phyloP scores from a whole-genome alignment of 2,888 invertebrate genomes.

The Campoplex nolae region DNA sequence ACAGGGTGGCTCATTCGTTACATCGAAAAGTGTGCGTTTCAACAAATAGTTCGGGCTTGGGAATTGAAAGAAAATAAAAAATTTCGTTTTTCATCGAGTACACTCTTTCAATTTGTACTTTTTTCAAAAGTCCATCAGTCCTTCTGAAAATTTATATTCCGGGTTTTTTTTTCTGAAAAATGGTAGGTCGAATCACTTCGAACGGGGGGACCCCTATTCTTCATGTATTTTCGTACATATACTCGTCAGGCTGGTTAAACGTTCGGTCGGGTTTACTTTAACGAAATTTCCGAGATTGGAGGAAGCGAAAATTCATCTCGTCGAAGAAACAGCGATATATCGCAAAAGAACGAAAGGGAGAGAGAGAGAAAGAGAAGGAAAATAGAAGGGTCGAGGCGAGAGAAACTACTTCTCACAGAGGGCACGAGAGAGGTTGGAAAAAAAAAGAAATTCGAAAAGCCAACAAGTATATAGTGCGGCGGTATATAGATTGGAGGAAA shows the following conservation, averaged over 20 bases:
- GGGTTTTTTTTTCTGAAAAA: not conserved
- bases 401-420: not conserved
- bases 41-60: not conserved
- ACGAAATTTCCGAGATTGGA: slow-evolving; percentile 54
- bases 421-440: not conserved
- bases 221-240: slow-evolving; percentile 14
- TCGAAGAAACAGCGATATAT: slow-evolving; percentile 60
- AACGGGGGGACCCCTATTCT: not conserved
- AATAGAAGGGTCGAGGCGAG: not conserved
- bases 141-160: not conserved
- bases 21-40: not conserved
- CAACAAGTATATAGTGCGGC: slow-evolving; percentile 1
- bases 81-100: not conserved
- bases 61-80: not conserved
- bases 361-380: not conserved
- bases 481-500: not conserved
- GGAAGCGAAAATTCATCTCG: slow-evolving; percentile 60
- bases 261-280: slow-evolving; percentile 48
- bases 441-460: slow-evolving; percentile 36
- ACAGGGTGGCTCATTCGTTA: not conserved
- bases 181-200: not conserved
- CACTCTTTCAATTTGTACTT: not conserved
- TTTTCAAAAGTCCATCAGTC: not conserved
- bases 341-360: slow-evolving; percentile 16
- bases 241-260: not conserved